Conservation (phyloP, 2,113 vertebrate species). For the Aspidoscelis tigris region DNA sequence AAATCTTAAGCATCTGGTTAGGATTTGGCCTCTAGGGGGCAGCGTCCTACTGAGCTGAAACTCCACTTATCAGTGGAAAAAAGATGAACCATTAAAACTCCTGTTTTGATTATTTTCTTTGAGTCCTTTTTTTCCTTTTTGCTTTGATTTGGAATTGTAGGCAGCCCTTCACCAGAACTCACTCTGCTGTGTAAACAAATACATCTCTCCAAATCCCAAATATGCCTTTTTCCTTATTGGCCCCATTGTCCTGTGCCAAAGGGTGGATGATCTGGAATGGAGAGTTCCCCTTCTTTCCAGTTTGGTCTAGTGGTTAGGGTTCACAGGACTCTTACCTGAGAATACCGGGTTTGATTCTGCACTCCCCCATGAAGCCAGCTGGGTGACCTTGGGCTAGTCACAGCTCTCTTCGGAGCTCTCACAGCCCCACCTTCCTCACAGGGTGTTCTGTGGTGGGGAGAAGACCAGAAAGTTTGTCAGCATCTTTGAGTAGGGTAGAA, state of each 20-base stretch:
- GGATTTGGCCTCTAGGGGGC: conserved; percentile 52
- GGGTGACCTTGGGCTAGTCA: no score
- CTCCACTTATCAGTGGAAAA: conserved; percentile 14
- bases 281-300: no score
- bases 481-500: no score
- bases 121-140: not conserved
- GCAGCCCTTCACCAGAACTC: not conserved
- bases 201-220: not conserved
- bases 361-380: no score
- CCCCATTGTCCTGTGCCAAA: not conserved
- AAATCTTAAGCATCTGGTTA: not conserved
- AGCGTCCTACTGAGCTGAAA: conserved; percentile 32
- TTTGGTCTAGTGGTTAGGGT: no score
- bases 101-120: conserved; percentile 19
- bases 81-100: not conserved
- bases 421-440: no score
- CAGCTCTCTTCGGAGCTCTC: no score
- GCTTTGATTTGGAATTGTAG: not conserved
- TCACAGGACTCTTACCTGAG: no score
- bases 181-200: not conserved
- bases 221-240: no score
- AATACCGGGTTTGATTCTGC: no score
- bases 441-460: no score
- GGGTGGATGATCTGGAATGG: not conserved
- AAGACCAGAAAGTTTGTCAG: no score